phyloP scores from a whole-genome alignment of 2,797 vertebrate species.

The Myotis planiceps region DNA sequence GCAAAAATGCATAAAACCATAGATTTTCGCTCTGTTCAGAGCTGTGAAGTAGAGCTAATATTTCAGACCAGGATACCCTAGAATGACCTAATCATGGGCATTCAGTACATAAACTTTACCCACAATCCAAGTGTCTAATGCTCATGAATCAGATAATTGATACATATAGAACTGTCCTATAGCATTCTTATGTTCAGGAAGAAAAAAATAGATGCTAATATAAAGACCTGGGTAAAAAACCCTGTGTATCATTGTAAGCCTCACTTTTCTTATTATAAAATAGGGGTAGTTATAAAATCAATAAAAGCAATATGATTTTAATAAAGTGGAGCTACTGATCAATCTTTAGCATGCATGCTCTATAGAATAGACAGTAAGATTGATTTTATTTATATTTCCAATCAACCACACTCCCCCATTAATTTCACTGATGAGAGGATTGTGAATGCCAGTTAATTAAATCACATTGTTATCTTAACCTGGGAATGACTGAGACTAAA shows the following conservation, averaged over 20 bases:
- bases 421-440: neutral
- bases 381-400: slow-evolving; percentile 46
- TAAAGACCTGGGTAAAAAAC: neutral
- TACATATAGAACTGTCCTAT: neutral
- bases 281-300: neutral
- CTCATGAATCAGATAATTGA: neutral
- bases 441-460: slow-evolving; percentile 23
- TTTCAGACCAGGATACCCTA: neutral
- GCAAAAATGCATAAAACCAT: neutral
- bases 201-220: neutral
- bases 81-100: neutral
- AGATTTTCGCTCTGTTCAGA: slow-evolving; percentile 17
- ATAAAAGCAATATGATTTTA: neutral
- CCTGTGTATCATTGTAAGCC: neutral
- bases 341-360: neutral
- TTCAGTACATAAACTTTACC: neutral
- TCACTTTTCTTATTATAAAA: slow-evolving; percentile 23
- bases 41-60: neutral
- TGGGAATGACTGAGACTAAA: neutral
- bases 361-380: neutral
- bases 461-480: neutral
- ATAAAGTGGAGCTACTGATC: slow-evolving; percentile 20
- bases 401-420: neutral
- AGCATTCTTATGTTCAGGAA: neutral
- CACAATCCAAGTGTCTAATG: neutral